Evolutionary conservation across 2,113 vertebrate species (phyloP).

Genomic region (Mesocricetus auratus): DNA sequence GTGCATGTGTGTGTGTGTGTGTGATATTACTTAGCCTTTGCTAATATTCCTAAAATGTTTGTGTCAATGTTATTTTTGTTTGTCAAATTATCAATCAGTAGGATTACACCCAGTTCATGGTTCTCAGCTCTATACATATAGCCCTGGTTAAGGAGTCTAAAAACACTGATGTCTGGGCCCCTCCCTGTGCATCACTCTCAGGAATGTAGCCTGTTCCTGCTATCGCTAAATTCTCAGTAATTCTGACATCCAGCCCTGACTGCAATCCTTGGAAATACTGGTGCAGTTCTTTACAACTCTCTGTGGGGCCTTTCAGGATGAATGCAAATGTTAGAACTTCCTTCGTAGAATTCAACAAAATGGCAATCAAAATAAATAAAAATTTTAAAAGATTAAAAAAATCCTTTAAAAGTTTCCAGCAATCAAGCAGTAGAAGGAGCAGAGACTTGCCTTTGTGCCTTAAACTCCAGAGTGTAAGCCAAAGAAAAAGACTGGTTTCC

Average conservation of each 20-base stretch:
- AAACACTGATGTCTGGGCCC: not conserved
- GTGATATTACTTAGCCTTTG: not conserved
- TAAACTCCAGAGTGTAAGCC: not conserved
- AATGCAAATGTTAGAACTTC: not conserved
- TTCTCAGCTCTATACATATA: not conserved
- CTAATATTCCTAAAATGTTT: conserved; percentile 4
- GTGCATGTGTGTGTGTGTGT: not conserved
- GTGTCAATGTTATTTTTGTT: not conserved
- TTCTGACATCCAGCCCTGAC: not conserved
- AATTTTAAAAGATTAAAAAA: not conserved
- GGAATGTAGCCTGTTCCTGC: not conserved
- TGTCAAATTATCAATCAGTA: conserved; percentile 23
- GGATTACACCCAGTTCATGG: not conserved
- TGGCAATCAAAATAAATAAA: not conserved
- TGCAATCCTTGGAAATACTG: not conserved
- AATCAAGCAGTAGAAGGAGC: not conserved
- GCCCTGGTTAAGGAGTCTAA: not conserved
- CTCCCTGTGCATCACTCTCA: not conserved
- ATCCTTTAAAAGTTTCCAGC: not conserved
- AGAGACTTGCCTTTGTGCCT: not conserved
- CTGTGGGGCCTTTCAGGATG: not conserved
- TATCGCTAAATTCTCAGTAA: not conserved
- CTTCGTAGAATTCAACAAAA: conserved; percentile 3
- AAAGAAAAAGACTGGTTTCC: not conserved
- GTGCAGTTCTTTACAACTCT: conserved; percentile 30